These are phyloP conservation scores for Epinephelus moara DNA, from an alignment of 2,113 vertebrate species.

Conservation along the genomic window DNA sequence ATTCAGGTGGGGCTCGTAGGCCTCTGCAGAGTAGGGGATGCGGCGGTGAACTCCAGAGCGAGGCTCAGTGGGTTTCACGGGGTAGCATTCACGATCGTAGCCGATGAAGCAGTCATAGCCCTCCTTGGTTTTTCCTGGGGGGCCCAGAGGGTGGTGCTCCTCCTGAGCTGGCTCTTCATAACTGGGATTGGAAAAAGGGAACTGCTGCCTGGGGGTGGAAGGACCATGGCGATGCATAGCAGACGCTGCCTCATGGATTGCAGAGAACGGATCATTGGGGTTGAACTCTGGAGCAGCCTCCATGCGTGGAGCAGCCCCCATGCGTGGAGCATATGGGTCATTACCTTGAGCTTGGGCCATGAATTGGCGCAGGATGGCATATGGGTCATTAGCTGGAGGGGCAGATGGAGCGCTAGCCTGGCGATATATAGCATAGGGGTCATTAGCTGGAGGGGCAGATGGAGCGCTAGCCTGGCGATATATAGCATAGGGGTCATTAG, in stretches of 20 bases:
- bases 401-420: conserved; percentile 60
- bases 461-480: conserved; percentile 62
- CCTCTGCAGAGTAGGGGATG: conserved; percentile 59
- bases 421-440: conserved; percentile 67
- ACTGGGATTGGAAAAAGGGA: conserved; percentile 43
- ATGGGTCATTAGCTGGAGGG: conserved; percentile 58
- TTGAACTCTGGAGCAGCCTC: conserved; percentile 61
- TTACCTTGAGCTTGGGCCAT: conserved; percentile 65
- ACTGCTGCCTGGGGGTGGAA: conserved; percentile 58
- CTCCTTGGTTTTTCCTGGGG: conserved; percentile 87
- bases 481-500: conserved; percentile 66
- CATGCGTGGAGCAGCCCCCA: conserved; percentile 51
- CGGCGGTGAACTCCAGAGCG: conserved; percentile 64
- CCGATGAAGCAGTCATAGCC: conserved; percentile 86
- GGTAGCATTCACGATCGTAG: conserved; percentile 85
- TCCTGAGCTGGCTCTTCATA: conserved; percentile 73
- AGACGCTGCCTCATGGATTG: conserved; percentile 48
- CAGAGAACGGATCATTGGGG: conserved; percentile 70
- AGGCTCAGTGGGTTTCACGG: conserved; percentile 65
- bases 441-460: conserved; percentile 49
- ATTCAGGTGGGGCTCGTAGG: conserved; percentile 83
- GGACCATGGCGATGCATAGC: conserved; percentile 59
- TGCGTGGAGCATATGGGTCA: conserved; percentile 59
- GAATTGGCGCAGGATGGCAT: conserved; percentile 65
- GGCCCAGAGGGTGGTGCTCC: conserved; percentile 78